Evolutionary conservation across 2,797 vertebrate genomes (phyloP).

Genomic region (Antennarius maculatus): DNA sequence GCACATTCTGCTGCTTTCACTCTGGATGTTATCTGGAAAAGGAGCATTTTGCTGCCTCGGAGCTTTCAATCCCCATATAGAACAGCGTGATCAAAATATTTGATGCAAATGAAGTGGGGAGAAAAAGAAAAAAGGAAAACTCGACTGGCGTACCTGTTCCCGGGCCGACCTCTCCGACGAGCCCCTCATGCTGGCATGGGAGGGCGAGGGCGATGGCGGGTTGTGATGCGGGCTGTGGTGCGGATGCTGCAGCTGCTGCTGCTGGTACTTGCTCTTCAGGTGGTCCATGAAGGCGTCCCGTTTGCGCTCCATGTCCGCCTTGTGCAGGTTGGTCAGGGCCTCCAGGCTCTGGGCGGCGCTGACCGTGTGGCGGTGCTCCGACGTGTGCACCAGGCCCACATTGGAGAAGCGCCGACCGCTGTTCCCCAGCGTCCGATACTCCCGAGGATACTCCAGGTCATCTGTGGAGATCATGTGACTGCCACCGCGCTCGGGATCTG

Average conservation of each 20-base stretch:
- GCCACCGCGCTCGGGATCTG: constrained; percentile 93
- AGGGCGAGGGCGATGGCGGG: constrained; percentile 87
- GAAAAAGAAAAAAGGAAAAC: no score
- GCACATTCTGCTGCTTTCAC: constrained; percentile 16
- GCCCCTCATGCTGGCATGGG: constrained; percentile 85
- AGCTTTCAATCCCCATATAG: background rate
- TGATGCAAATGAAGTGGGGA: background rate
- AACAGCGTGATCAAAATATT: background rate
- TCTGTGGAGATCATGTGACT: constrained; percentile 98
- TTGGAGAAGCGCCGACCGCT: constrained; percentile 97
- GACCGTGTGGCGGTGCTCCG: constrained; percentile 95
- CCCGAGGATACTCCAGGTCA: constrained; percentile 95
- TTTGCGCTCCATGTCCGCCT: constrained; percentile 95
- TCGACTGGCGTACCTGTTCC: constrained; percentile 88
- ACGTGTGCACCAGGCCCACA: constrained; percentile 97
- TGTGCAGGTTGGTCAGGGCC: constrained; percentile 95
- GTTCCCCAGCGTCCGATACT: constrained; percentile 93
- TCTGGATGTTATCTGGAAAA: background rate
- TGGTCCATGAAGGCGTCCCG: constrained; percentile 98
- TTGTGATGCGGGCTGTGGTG: constrained; percentile 78
- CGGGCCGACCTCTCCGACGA: constrained; percentile 84
- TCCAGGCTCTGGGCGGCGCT: constrained; percentile 97
- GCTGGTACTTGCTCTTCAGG: constrained; percentile 98
- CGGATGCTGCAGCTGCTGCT: constrained; percentile 76
- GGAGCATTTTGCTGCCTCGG: background rate